phyloP scores from a whole-genome alignment of 2,797 vertebrate genomes.

The Spea hammondii region DNA sequence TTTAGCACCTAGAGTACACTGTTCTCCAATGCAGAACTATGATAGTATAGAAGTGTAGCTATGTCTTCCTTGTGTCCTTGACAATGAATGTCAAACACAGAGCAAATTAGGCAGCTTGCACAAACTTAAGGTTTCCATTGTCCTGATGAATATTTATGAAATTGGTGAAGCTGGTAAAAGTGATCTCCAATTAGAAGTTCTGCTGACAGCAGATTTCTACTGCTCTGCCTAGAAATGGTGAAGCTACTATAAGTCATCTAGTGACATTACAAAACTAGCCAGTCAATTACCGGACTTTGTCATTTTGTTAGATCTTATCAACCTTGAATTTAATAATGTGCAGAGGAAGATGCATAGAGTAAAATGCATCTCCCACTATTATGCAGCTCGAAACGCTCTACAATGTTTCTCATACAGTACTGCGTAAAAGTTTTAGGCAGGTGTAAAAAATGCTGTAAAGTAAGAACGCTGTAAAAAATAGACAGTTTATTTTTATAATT shows the following conservation, averaged over 20 bases:
- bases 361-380: conserved; percentile 13
- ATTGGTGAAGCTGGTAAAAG: conserved; percentile 54
- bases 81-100: conserved; percentile 47
- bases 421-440: too few relatives aligned
- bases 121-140: conserved; percentile 21
- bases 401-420: too few relatives aligned
- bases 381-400: neutral
- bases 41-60: neutral
- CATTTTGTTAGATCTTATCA: conserved; percentile 43
- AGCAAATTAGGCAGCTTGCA: neutral
- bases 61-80: conserved; percentile 52
- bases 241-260: conserved; percentile 56
- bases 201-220: conserved; percentile 60
- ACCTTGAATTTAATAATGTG: conserved; percentile 38
- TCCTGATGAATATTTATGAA: conserved; percentile 44
- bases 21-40: conserved; percentile 11
- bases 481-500: too few relatives aligned
- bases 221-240: conserved; percentile 53
- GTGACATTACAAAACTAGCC: conserved; percentile 54
- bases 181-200: conserved; percentile 61
- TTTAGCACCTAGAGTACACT: conserved; percentile 19
- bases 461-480: too few relatives aligned
- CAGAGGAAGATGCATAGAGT: conserved; percentile 20
- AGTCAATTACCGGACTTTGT: conserved; percentile 54
- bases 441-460: too few relatives aligned